A percentile compares a stretch with the other conserved stretches of the same genome.
phyloP scores from a whole-genome alignment of 1,140 invertebrate genomes.

The Drosophila aff. region DNA sequence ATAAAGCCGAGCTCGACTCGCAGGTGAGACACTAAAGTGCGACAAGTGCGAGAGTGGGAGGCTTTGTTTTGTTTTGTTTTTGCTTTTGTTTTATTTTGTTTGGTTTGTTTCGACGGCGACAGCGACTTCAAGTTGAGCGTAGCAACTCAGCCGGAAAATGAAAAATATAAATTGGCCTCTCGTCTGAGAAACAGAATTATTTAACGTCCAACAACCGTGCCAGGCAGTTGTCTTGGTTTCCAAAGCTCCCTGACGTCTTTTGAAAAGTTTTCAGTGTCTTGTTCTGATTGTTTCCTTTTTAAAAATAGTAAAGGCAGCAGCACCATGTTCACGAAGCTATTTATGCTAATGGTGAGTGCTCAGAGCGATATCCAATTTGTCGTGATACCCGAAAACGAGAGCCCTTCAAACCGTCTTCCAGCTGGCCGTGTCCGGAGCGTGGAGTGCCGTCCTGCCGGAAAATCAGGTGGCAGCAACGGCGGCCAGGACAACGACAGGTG shows the following conservation, averaged over 20 bases:
- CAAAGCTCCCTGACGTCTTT: slow-evolving; percentile 10
- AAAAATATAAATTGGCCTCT: slow-evolving; percentile 84
- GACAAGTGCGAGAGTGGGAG: slow-evolving; percentile 60
- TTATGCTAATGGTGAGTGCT: slow-evolving; percentile 65
- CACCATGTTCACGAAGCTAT: slow-evolving; percentile 30
- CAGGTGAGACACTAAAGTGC: slow-evolving; percentile 58
- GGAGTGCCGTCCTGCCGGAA: slow-evolving; percentile 26
- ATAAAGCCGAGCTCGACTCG: slow-evolving; percentile 58
- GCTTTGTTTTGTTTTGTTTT: slow-evolving; percentile 51
- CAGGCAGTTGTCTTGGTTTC: slow-evolving; percentile 63
- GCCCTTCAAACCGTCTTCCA: slow-evolving; percentile 19
- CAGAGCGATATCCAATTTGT: slow-evolving; percentile 36
- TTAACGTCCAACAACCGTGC: slow-evolving; percentile 70
- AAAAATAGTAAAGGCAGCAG: slow-evolving; percentile 13
- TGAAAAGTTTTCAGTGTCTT: slow-evolving; percentile 9
- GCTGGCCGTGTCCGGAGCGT: slow-evolving; percentile 37
- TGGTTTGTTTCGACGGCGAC: slow-evolving; percentile 60
- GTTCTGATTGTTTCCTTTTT: slow-evolving; percentile 32
- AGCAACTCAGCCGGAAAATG: slow-evolving; percentile 84
- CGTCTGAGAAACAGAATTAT: slow-evolving; percentile 82
- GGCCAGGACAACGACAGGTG: slow-evolving; percentile 33
- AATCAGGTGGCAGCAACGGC: slow-evolving; percentile 14
- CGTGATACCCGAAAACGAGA: slow-evolving; percentile 7
- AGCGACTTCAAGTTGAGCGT: slow-evolving; percentile 60
- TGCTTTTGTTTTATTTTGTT: slow-evolving; percentile 59